Base-by-base conservation (phyloP, 2,113 vertebrate genomes). In the Eublepharis macularius region DNA sequence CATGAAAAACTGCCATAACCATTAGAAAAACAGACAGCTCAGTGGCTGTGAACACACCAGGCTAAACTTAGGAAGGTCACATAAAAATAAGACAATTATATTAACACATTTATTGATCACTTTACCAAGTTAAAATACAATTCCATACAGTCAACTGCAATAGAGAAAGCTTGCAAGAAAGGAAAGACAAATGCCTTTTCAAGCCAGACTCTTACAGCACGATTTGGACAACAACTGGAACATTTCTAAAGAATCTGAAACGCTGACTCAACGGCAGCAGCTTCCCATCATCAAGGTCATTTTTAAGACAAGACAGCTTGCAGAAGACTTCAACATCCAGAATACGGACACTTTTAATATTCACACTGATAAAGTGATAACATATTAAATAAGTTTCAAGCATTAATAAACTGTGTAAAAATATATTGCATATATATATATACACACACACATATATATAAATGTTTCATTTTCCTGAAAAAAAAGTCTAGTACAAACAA, bases 401-500 rank as follows among this genome's bases (percentile, higher is more conserved):
- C 90, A 91, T 94, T 94, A 95, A 93, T 94, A 94, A 92, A 94
- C 92, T 93, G 95, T 96, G 96, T 94, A 97, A 96, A 97, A 97
- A 96, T 96, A 97, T 92, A 96, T 93, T 85, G 85, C 94, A 92
- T 92, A 93, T 94, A 86, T 91, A 87, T 93, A 68, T 54, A 80
- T 81, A 82, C 7, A 34, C 49, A 91, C 90, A 94, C 90, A 94
- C 90, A 80, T 24, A 85, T 63, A 94, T 90, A 95, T 92, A 95
- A 93, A 91, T 94, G 87, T 92, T 94, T 95, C 92, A 93, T 92
- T 95, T 94, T 95, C 95, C 94, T 94, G 94, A 96, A 95, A 94
- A 95, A 94, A 95, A 91, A 88, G 41, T 89, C 91, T 94, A 92
- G 92, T 95, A 94, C 94, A 96, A 92, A 94, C 95, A 92, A 95